Evolutionary conservation across 1,140 invertebrate species (phyloP).

Genomic region (Amphibalanus amphitrite): DNA sequence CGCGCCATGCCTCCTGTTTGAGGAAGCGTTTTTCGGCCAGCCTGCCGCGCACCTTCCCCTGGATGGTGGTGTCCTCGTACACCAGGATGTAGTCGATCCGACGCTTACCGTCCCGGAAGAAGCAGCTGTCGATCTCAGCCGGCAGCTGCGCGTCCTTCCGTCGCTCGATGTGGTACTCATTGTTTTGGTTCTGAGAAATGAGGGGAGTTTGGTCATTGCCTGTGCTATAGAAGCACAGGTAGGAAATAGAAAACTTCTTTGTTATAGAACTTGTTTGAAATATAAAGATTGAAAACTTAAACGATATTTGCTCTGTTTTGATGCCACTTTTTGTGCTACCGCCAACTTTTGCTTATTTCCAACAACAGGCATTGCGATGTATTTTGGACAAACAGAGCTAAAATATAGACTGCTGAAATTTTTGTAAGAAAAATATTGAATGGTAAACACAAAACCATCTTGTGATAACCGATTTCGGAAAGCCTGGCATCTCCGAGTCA

Average conservation of each 20-base stretch:
- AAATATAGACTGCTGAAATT: no score
- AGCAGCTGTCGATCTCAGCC: slow-evolving; percentile 22
- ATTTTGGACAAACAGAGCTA: no score
- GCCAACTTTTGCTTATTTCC: no score
- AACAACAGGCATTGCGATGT: no score
- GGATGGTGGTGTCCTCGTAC: slow-evolving; percentile 30
- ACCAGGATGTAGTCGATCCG: slow-evolving; percentile 38
- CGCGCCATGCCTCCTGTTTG: slow-evolving; percentile 29
- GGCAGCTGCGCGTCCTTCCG: not conserved
- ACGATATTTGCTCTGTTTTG: no score
- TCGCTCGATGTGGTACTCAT: slow-evolving; percentile 8
- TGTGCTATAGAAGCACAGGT: not conserved
- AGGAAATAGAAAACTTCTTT: not conserved
- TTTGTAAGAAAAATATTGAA: no score
- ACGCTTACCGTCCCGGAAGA: slow-evolving; percentile 31
- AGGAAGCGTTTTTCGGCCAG: slow-evolving; percentile 21
- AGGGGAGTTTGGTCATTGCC: not conserved
- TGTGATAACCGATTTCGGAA: no score
- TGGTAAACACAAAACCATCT: no score
- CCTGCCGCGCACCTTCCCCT: slow-evolving; percentile 12
- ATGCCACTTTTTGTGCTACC: no score
- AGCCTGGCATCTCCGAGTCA: no score
- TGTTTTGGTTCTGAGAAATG: slow-evolving; percentile 6
- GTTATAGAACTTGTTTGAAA: not conserved
- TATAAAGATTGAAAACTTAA: not conserved